Percentiles rank a stretch among this genome's conserved stretches.
Evolutionary conservation across 2,888 invertebrate species (phyloP).

Genomic region (Kuschelorhynchus macadamiae): DNA sequence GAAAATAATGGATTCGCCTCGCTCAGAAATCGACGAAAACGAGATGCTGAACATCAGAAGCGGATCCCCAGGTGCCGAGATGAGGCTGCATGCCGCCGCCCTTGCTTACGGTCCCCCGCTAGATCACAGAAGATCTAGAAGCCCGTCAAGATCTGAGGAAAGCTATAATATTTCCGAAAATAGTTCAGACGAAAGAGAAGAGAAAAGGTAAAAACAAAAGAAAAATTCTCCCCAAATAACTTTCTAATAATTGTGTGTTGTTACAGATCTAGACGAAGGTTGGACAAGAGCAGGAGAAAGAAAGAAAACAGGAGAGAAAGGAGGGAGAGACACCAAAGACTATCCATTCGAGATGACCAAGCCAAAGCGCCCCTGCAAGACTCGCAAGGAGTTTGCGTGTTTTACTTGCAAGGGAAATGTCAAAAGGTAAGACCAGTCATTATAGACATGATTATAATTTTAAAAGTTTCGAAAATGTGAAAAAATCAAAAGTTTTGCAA

Average conservation of each 20-base stretch:
- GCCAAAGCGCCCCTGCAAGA: slow-evolving; percentile 72
- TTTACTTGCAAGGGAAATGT: slow-evolving; percentile 92
- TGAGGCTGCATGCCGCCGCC: slow-evolving; percentile 13
- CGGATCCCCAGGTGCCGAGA: slow-evolving; percentile 65
- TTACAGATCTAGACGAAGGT: slow-evolving; percentile 33
- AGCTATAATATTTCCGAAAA: slow-evolving; percentile 74
- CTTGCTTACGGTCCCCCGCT: slow-evolving; percentile 7
- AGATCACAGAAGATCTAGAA: slow-evolving; percentile 34
- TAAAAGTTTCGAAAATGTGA: not conserved
- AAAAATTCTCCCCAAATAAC: no score
- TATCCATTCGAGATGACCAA: slow-evolving; percentile 65
- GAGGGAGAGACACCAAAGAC: slow-evolving; percentile 52
- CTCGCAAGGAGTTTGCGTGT: slow-evolving; percentile 83
- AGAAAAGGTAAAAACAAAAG: no score
- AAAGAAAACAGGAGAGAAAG: slow-evolving; percentile 45
- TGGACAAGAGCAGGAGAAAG: slow-evolving; percentile 29
- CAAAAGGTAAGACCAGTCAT: slow-evolving; percentile 72
- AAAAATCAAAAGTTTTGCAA: no score
- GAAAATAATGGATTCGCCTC: slow-evolving; percentile 65
- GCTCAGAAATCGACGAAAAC: slow-evolving; percentile 78
- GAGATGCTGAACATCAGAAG: slow-evolving; percentile 87
- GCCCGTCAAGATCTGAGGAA: slow-evolving; percentile 61
- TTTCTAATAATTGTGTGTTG: slow-evolving; percentile 4
- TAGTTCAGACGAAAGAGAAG: slow-evolving; percentile 65
- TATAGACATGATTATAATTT: not conserved